phyloP scores from a whole-genome alignment of 2,888 invertebrate genomes.

The Toxonevra muliebris region DNA sequence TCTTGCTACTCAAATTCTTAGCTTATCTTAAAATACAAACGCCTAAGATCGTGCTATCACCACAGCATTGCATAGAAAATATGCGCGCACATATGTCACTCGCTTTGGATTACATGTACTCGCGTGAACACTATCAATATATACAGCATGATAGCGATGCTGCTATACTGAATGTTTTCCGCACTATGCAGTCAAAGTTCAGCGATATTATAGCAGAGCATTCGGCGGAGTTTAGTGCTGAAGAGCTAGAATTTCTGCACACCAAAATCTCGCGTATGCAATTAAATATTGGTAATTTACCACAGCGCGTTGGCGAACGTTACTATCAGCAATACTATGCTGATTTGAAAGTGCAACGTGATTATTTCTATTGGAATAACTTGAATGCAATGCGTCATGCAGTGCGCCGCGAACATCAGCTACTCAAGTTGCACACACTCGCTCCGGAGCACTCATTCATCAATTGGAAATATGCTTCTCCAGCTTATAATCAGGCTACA shows the following conservation, averaged over 20 bases:
- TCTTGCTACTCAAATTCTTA: constrained; percentile 39
- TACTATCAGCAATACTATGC: constrained; percentile 34
- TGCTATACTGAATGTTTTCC: constrained; percentile 32
- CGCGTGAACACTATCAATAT: constrained; percentile 33
- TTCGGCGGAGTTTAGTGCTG: constrained; percentile 16
- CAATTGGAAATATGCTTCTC: no score
- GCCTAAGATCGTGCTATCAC: constrained; percentile 26
- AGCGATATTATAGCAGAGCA: constrained; percentile 30
- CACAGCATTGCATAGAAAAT: constrained; percentile 17
- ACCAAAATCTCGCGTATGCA: constrained; percentile 38
- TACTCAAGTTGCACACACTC: constrained; percentile 1
- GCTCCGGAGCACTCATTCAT: constrained; percentile 26
- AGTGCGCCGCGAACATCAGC: constrained; percentile 14
- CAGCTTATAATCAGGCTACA: constrained; percentile 40
- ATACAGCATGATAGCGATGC: constrained; percentile 33
- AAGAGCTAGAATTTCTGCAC: constrained; percentile 35
- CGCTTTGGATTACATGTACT: constrained; percentile 36
- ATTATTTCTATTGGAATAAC: not conserved
- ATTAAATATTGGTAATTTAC: constrained; percentile 39
- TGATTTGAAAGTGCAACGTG: constrained; percentile 13
- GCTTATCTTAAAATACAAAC: constrained; percentile 35
- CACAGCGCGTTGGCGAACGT: constrained; percentile 22
- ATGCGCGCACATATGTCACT: constrained; percentile 40
- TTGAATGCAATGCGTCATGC: not conserved
- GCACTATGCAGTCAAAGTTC: constrained; percentile 35